phyloP scores from a whole-genome alignment of 2,797 vertebrate species.

The Aotus griseimembra region DNA sequence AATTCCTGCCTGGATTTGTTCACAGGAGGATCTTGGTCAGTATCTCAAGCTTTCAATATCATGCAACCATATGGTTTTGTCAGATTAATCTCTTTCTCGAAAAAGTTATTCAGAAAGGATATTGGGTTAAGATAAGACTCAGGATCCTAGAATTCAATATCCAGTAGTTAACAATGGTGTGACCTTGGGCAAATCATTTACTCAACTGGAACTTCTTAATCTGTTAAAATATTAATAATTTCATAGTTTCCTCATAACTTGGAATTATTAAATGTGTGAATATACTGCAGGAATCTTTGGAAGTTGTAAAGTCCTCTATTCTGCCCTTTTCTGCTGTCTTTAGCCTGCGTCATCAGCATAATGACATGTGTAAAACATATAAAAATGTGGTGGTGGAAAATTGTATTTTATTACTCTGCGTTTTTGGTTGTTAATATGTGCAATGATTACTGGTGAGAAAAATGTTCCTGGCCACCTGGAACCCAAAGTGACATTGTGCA shows the following conservation, averaged over 20 bases:
- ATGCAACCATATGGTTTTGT: background rate
- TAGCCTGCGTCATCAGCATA: background rate
- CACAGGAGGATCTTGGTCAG: background rate
- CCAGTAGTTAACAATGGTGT: background rate
- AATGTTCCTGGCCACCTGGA: background rate
- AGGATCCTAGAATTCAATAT: background rate
- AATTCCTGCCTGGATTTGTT: constrained; percentile 17
- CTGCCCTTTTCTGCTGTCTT: background rate
- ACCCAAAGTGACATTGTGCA: background rate
- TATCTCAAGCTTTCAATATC: background rate
- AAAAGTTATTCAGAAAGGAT: background rate
- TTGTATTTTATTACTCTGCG: background rate
- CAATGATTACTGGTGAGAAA: background rate
- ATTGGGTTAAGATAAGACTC: background rate
- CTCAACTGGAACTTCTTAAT: background rate
- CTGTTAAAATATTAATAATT: background rate
- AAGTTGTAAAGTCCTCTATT: background rate
- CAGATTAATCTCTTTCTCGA: background rate
- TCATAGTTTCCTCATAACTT: background rate
- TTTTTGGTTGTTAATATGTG: background rate
- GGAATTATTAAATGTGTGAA: background rate
- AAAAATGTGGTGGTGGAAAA: background rate
- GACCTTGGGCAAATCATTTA: background rate
- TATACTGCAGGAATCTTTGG: background rate
- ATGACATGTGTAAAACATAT: background rate